Base-by-base conservation (phyloP, 53 echinoderm and acorn worm genomes). In the Paelopatides confundens region DNA sequence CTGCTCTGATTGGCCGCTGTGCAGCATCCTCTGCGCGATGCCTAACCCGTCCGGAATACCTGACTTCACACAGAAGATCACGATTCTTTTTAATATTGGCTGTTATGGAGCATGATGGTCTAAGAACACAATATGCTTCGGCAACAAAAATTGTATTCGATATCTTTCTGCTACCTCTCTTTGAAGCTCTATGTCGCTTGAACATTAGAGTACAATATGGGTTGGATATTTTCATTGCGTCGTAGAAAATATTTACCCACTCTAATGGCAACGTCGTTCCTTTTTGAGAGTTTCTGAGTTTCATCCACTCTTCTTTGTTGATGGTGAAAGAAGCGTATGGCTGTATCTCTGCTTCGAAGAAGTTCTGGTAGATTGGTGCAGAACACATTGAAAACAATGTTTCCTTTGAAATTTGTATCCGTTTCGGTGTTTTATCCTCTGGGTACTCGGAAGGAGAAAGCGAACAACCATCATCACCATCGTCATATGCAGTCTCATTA, bases 221-320 rank as follows among this genome's bases (percentile, higher is more conserved):
- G 43, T 76, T 76, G 40, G 76, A 76, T 40, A 3, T 3, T 1
- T 11, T 17, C 21, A 76, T 46, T 2, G 21, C 46, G 21, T 76
- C 21, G 12, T 76, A 76, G 11, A 76, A 76, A 21, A 76, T 47
- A 76, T 76, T 76, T 14, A 76, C 76, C 76, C 76, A 76, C 11
- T 76, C 47, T 26, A 76, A 15, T 18, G 76, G 76, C 5, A 76
- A 28, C 43, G 14, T 18, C 4, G 76, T 76, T 3, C 47, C 47
- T 5, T 24, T 46, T 28, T 76, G 76, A 2, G 18, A 1, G 5
- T 17, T 40, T n/a, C 76, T n/a, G 1, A 76, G 46, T 21, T 48
- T 48, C 27, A 18, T 28, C 76, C 76, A 76, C 2, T n/a, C 43
- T 2, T 23, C 21, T 48, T 76, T 24, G 29, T 76, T 1, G 1